Conservation (phyloP, 1,140 invertebrate genomes). For the Prorops nasuta region DNA sequence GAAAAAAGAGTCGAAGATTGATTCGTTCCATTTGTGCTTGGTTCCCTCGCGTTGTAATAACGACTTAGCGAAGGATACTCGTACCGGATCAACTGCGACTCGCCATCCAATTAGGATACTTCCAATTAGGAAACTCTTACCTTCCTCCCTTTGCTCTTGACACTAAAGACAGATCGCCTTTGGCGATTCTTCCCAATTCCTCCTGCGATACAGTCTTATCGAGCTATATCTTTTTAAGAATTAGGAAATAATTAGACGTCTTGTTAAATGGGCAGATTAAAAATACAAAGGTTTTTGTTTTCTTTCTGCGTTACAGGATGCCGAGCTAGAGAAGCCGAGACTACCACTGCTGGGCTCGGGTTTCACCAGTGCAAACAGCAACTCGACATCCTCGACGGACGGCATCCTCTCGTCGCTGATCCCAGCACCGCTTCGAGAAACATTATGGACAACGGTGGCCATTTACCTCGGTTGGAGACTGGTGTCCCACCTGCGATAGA, state of each 20-base stretch:
- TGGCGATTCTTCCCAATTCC: no score
- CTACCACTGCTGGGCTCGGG: constrained; percentile 41
- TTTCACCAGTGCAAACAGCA: constrained; percentile 28
- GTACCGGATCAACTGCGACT: constrained; percentile 30
- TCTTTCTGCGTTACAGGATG: constrained; percentile 41
- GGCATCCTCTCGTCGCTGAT: constrained; percentile 47
- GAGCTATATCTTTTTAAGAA: no score
- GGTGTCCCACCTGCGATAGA: constrained; percentile 53
- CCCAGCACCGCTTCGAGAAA: constrained; percentile 50
- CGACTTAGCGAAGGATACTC: no score
- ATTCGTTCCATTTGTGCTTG: no score
- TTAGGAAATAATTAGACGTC: no score
- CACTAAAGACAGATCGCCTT: constrained; percentile 14
- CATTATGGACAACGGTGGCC: constrained; percentile 52
- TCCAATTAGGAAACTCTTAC: constrained; percentile 38
- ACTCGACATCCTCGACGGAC: constrained; percentile 38
- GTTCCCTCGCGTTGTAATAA: no score
- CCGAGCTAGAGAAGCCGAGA: constrained; percentile 49
- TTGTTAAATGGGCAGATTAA: no score
- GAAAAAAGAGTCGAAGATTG: no score
- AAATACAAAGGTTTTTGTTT: no score
- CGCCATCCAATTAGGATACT: constrained; percentile 41
- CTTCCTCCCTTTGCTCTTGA: constrained; percentile 17
- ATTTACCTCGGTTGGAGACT: constrained; percentile 54
- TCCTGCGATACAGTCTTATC: no score